Evolutionary conservation across 2,888 invertebrate species (phyloP).

Genomic region (Meloe dianella): DNA sequence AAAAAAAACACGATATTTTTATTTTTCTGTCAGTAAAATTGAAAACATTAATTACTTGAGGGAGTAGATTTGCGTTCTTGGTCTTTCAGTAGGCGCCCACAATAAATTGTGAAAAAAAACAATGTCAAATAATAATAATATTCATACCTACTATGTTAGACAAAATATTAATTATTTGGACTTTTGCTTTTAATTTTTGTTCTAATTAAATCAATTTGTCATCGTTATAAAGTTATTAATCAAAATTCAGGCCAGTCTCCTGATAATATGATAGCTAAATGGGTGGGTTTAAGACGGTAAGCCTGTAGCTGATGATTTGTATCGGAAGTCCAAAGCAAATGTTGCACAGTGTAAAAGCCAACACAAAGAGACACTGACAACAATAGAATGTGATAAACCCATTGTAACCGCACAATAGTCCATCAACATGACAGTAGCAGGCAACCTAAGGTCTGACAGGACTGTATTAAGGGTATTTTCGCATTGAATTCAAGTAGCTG

Average conservation of each 20-base stretch:
- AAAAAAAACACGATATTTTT: background rate
- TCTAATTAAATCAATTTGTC: constrained; percentile 27
- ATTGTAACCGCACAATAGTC: constrained; percentile 58
- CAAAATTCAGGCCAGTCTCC: constrained; percentile 30
- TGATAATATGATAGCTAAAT: constrained; percentile 30
- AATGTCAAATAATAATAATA: background rate
- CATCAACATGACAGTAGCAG: constrained; percentile 57
- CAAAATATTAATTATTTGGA: no score
- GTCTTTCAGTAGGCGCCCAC: no score
- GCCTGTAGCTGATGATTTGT: constrained; percentile 48
- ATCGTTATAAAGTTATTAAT: constrained; percentile 27
- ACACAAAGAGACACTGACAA: constrained; percentile 51
- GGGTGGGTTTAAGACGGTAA: constrained; percentile 34
- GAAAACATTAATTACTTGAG: background rate
- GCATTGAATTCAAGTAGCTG: background rate
- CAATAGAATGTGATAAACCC: constrained; percentile 57
- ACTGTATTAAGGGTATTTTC: constrained; percentile 11
- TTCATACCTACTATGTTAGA: no score
- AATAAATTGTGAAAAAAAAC: background rate
- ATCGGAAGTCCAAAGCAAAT: constrained; percentile 49
- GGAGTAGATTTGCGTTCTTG: no score
- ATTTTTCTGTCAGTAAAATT: background rate
- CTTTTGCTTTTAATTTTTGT: no score
- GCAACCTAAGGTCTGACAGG: constrained; percentile 37
- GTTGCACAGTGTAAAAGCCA: constrained; percentile 45